Evolutionary conservation across 2,888 invertebrate genomes (phyloP).

Genomic region (Halocaridina rubra): DNA sequence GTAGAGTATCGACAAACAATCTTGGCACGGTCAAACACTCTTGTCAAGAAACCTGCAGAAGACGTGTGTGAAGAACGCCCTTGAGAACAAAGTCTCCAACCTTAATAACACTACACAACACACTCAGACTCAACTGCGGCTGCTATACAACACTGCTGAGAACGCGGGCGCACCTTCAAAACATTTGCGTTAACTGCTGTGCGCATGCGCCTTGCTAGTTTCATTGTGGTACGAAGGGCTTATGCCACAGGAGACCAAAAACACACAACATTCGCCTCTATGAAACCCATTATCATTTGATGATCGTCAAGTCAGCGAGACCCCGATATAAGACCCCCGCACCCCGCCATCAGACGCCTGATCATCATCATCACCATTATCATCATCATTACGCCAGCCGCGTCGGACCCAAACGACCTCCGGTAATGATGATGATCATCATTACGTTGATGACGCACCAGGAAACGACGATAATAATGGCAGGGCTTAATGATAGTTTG

Average conservation of each 20-base stretch:
- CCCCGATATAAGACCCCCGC: conserved; percentile 62
- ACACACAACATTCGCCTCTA: conserved; percentile 62
- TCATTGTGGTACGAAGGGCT: conserved; percentile 39
- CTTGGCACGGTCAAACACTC: too few species aligned
- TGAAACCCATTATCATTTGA: conserved; percentile 64
- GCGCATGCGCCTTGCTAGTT: conserved; percentile 58
- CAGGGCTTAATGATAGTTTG: conserved; percentile 57
- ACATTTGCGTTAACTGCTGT: conserved; percentile 63
- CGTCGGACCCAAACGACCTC: conserved; percentile 57
- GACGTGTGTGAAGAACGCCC: too few species aligned
- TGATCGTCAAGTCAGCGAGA: conserved; percentile 64
- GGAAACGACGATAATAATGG: conserved; percentile 61
- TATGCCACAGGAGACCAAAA: conserved; percentile 48
- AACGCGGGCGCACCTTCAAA: conserved; percentile 62
- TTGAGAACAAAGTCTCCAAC: too few species aligned
- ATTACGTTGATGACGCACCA: conserved; percentile 62
- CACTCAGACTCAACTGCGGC: conserved; percentile 32
- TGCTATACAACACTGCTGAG: conserved; percentile 32
- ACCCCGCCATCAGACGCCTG: conserved; percentile 48
- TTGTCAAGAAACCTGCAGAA: too few species aligned
- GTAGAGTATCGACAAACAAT: too few species aligned
- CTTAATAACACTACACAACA: conserved; percentile 32
- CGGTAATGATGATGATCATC: conserved; percentile 63
- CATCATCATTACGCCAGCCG: conserved; percentile 61
- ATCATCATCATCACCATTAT: conserved; percentile 63